Percentiles rank a stretch among this genome's conserved stretches.
Conservation (phyloP, 2,113 vertebrate species). For the Lichenostomus cassidix region DNA sequence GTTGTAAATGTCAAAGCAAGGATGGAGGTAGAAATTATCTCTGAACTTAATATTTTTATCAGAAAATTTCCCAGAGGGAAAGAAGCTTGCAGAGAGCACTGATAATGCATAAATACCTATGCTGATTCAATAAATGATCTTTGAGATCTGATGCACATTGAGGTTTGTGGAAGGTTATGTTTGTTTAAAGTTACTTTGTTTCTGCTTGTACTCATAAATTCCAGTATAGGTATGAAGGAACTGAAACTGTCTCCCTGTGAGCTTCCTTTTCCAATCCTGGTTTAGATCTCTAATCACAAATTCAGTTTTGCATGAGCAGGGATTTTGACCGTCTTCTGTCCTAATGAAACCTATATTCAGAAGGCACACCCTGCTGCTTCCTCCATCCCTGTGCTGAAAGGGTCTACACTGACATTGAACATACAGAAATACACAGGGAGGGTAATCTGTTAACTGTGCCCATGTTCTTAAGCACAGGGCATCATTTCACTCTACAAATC, state of each 20-base stretch:
- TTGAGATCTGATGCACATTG: background rate
- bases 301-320: background rate
- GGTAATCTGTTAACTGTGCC: background rate
- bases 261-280: background rate
- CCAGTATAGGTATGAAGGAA: background rate
- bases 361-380: background rate
- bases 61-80: background rate
- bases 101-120: background rate
- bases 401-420: background rate
- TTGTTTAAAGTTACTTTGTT: background rate
- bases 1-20: slow-evolving; percentile 13
- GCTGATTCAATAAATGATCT: background rate
- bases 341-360: background rate
- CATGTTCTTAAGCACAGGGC: background rate
- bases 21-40: background rate
- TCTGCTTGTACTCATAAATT: background rate
- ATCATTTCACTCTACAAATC: background rate
- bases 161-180: background rate
- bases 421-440: background rate
- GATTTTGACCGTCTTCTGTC: background rate
- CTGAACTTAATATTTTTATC: background rate
- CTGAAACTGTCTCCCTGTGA: background rate
- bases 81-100: background rate
- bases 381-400: background rate
- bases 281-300: background rate